Conservation (phyloP, 2,797 vertebrate species). For the Caiman crocodilus region DNA sequence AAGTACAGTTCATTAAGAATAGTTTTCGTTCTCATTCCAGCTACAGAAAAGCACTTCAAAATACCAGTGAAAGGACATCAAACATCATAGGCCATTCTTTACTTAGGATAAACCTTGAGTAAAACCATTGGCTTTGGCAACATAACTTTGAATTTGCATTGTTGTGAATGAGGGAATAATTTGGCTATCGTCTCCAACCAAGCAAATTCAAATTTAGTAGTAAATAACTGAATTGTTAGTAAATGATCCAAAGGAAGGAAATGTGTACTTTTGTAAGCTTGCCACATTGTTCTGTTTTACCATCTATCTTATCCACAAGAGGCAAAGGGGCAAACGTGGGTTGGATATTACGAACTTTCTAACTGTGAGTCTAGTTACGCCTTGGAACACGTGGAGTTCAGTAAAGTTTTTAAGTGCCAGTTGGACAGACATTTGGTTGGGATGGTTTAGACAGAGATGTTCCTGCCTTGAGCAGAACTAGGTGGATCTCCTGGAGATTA, state of each 20-base stretch:
- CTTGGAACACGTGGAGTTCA: too few species aligned
- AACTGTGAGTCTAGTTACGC: too few species aligned
- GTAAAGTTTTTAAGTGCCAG: too few species aligned
- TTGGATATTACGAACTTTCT: too few species aligned
- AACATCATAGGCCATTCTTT: not conserved
- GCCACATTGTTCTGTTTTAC: not conserved
- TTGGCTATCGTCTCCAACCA: not conserved
- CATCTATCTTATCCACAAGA: not conserved
- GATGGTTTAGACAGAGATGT: too few species aligned
- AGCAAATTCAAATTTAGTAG: not conserved
- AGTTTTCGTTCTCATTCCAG: not conserved
- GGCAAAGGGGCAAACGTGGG: too few species aligned
- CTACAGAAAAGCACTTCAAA: not conserved
- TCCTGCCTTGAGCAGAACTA: too few species aligned
- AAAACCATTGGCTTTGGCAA: accelerated
- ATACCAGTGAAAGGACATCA: not conserved
- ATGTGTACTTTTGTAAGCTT: not conserved
- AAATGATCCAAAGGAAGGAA: not conserved
- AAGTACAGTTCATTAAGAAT: not conserved
- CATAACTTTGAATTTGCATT: not conserved
- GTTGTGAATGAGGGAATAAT: not conserved
- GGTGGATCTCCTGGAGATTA: too few species aligned
- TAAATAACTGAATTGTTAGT: not conserved
- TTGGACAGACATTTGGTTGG: too few species aligned
- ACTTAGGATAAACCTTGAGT: not conserved